phyloP scores from a whole-genome alignment of 30 jellyfish, hydroid and myxozoan species.

The Aurelia coerulea region DNA sequence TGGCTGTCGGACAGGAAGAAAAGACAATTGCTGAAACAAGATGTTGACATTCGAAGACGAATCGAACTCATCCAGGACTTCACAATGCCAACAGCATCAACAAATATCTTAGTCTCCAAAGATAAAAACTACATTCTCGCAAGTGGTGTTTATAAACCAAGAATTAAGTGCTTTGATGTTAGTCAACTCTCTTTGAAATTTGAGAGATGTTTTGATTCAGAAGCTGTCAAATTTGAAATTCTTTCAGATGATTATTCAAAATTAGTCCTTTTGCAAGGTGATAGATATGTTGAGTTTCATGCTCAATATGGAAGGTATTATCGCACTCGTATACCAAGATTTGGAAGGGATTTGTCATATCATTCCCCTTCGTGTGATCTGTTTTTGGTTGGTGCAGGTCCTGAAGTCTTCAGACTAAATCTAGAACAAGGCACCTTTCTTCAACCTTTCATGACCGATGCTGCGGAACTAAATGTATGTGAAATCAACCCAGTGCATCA shows the following conservation, averaged over 20 bases:
- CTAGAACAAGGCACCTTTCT: conserved; percentile 95
- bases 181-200: conserved; percentile 85
- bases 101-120: conserved; percentile 74
- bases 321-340: conserved; percentile 98
- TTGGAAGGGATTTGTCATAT: conserved; percentile 96
- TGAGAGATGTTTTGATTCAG: conserved; percentile 97
- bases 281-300: conserved; percentile 96
- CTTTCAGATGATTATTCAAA: conserved; percentile 98
- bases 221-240: conserved; percentile 87
- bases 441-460: conserved; percentile 80
- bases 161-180: conserved; percentile 93
- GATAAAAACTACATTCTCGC: conserved; percentile 90
- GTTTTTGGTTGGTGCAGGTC: conserved; percentile 93
- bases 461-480: conserved; percentile 84
- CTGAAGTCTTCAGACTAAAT: conserved; percentile 89
- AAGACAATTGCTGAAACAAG: conserved; percentile 94
- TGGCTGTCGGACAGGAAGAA: conserved; percentile 98
- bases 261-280: conserved; percentile 85
- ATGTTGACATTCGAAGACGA: conserved; percentile 88
- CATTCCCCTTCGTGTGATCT: conserved; percentile 95
- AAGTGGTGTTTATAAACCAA: conserved; percentile 96
- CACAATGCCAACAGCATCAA: conserved; percentile 99
- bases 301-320: conserved; percentile 98
- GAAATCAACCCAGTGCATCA: conserved; percentile 87
- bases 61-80: conserved; percentile 98